These are phyloP conservation scores for Gandaritis pyraliata DNA, from an alignment of 2,888 invertebrate species.

Conservation along the genomic window DNA sequence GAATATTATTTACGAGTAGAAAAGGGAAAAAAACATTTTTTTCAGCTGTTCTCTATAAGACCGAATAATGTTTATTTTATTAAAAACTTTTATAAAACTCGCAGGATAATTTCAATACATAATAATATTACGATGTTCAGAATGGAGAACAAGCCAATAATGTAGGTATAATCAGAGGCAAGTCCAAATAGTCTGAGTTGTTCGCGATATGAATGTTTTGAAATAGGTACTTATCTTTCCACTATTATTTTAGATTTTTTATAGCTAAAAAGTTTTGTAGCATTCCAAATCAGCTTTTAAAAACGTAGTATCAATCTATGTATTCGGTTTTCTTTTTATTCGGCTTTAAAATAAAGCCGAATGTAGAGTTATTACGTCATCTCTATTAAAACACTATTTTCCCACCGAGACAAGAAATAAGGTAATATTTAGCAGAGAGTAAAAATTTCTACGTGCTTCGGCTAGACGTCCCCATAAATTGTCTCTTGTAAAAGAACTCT, in stretches of 20 bases:
- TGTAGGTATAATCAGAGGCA: too few species aligned
- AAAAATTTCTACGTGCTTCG: constrained; percentile 73
- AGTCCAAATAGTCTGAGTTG: too few species aligned
- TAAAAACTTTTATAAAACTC: too few species aligned
- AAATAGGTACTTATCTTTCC: too few species aligned
- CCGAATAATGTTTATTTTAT: too few species aligned
- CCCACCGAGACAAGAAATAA: constrained; percentile 55
- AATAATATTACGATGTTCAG: too few species aligned
- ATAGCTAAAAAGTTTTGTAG: too few species aligned
- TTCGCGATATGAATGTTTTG: too few species aligned
- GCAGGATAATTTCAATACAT: too few species aligned
- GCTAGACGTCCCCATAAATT: constrained; percentile 74
- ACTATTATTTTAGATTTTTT: too few species aligned
- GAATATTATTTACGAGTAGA: constrained; percentile 79
- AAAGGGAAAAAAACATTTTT: constrained; percentile 28
- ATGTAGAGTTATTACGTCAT: constrained; percentile 12
- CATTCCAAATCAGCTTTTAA: constrained; percentile 4
- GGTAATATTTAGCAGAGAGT: constrained; percentile 74
- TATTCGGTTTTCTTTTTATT: not conserved
- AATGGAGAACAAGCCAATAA: too few species aligned
- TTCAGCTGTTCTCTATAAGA: too few species aligned
- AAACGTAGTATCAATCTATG: not conserved
- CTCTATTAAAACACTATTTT: constrained; percentile 42
- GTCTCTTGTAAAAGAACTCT: constrained; percentile 71
- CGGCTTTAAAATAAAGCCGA: constrained; percentile 22